Base-by-base conservation (phyloP, 1,140 invertebrate species). In the Artemia franciscana region DNA sequence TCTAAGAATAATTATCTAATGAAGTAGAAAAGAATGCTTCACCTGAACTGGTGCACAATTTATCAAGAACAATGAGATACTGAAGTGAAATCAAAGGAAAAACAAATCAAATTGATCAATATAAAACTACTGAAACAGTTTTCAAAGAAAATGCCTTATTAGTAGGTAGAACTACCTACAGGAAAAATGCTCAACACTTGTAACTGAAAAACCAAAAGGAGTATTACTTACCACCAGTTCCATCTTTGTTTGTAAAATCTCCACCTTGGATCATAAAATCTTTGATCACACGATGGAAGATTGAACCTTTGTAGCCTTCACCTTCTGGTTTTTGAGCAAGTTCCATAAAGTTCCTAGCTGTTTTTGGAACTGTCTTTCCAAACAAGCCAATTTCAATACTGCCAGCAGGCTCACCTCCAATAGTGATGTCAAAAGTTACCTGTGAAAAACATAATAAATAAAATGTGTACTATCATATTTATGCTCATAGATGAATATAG, bases 211-310 rank as follows among this genome's bases (percentile, higher is more conserved):
- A 28, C n/a, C 12, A 70, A 39, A 66, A 64, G 60, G n/a, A n/a
- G n/a, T n/a, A n/a, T n/a, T 67, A 71, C 66, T 72, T 73, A 82
- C 85, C 87, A 74, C 89, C 89, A 71, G 88, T 91, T 67, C 89
- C 90, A 77, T 93, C 89, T 60, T 87, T 87, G 72, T 84, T 88
- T 5, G 89, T 92, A 70, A 92, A 92, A 71, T 93, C 90, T 62
- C 90, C 86, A 68, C 88, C 89, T 77, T 95, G 91, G 67, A 93
- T 90, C 90, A 95, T 94, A 69, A 95, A 94, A 68, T 93, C 88
- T 67, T 84, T 84, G 72, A 95, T 94, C 21, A 95, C 84, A 68
- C 91, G 77, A 71, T 95, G 91, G 78, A 95, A 93, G 60, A 67
- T 74, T 68, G 63, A 74, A 59, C 86, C 87, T 70, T 88, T 88